A percentile compares a stretch with the other conserved stretches of the same genome.
Conservation (phyloP, 2,888 invertebrate species). For the Quadroppia sp. region DNA sequence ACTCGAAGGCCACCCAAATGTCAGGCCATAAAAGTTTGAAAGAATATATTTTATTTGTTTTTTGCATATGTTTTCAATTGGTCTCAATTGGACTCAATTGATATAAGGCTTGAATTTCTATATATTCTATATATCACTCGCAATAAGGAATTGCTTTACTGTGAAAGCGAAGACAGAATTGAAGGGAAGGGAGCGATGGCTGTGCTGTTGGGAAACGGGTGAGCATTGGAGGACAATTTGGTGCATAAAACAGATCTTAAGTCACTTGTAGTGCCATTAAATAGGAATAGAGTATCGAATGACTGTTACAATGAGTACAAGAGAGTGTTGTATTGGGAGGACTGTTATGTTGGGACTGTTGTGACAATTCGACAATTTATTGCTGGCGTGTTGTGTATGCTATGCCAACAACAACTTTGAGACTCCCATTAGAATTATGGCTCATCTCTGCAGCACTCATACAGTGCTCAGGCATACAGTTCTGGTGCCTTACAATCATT, state of each 20-base stretch:
- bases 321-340: too few species aligned
- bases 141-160: background rate
- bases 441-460: background rate
- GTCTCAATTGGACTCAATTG: background rate
- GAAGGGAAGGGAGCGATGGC: background rate
- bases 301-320: conserved; percentile 14
- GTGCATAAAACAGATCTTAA: conserved; percentile 18
- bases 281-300: conserved; percentile 29
- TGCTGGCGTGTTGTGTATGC: conserved; percentile 17
- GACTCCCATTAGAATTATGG: background rate
- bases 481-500: conserved; percentile 16
- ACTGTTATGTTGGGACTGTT: conserved; percentile 1
- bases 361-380: conserved; percentile 29
- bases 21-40: conserved; percentile 6
- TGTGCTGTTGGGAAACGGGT: background rate
- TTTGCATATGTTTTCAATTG: conserved; percentile 25
- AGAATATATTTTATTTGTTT: background rate
- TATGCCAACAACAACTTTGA: conserved; percentile 31
- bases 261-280: too few species aligned
- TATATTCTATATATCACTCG: background rate
- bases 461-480: background rate
- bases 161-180: conserved; percentile 3
- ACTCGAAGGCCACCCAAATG: conserved; percentile 15
- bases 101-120: conserved; percentile 16
- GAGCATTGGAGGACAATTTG: background rate